These are phyloP conservation scores for Bubalus kerabau DNA, from an alignment of 2,113 vertebrate species.

Conservation along the genomic window DNA sequence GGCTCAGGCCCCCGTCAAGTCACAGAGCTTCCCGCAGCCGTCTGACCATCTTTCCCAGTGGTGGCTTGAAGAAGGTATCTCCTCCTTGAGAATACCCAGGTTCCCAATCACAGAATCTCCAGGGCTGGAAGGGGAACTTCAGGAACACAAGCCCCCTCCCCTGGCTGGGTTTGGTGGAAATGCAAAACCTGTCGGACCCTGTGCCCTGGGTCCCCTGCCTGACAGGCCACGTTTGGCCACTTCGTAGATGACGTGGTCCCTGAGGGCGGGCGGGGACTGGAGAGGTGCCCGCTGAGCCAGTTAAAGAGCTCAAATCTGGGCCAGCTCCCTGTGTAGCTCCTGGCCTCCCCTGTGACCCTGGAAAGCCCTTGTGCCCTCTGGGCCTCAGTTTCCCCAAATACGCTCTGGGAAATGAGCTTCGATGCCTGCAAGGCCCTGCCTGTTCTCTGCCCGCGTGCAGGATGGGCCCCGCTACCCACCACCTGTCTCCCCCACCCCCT, in stretches of 20 bases:
- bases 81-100: slow-evolving; percentile 23
- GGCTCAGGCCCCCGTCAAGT: background rate
- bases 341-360: background rate
- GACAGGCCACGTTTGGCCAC: background rate
- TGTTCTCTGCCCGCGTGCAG: background rate
- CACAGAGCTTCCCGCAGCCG: fast-evolving
- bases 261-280: background rate
- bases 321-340: background rate
- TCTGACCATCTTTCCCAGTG: background rate
- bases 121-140: background rate
- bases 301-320: background rate
- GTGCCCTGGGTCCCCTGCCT: background rate
- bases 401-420: background rate
- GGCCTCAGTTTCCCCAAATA: background rate
- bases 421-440: background rate
- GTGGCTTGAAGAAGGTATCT: background rate
- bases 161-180: background rate
- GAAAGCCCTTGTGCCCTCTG: background rate
- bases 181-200: background rate
- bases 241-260: background rate
- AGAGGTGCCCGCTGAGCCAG: background rate
- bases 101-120: slow-evolving; percentile 25
- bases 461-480: background rate
- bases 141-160: background rate
- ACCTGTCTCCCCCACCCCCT: background rate